Percentiles rank a stretch among this genome's conserved stretches.
phyloP scores from a whole-genome alignment of 2,113 vertebrate genomes.

The Daboia siamensis region DNA sequence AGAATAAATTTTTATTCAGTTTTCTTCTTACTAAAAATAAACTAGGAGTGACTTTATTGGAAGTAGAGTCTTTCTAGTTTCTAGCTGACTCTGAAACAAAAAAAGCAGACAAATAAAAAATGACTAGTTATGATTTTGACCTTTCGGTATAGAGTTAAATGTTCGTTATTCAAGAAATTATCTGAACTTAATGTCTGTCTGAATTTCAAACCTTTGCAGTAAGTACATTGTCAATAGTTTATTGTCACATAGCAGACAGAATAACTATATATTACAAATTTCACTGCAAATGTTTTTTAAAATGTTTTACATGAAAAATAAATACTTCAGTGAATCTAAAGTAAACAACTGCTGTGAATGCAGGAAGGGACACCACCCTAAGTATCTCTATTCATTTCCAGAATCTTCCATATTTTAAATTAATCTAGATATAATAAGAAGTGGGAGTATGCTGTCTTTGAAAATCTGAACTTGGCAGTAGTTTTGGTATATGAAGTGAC shows the following conservation, averaged over 20 bases:
- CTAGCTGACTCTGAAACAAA: background rate
- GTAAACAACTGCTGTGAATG: background rate
- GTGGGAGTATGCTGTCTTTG: background rate
- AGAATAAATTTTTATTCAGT: background rate
- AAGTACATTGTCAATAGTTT: accelerated
- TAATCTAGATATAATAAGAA: background rate
- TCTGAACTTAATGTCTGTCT: background rate
- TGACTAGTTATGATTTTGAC: background rate
- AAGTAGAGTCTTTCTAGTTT: background rate
- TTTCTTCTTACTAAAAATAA: background rate
- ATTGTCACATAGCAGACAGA: background rate
- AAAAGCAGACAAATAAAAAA: constrained; percentile 18
- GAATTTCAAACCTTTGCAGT: background rate
- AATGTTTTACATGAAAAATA: constrained; percentile 18
- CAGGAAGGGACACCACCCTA: background rate
- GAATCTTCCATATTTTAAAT: background rate
- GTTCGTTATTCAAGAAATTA: background rate
- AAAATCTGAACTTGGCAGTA: background rate
- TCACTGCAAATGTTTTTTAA: background rate
- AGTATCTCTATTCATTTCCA: constrained; percentile 3
- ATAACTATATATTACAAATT: background rate
- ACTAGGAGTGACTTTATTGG: background rate
- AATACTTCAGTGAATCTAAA: background rate
- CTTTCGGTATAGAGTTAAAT: accelerated
- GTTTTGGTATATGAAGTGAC: background rate